phyloP scores from a whole-genome alignment of 2,888 invertebrate genomes.

The Apamea anceps region DNA sequence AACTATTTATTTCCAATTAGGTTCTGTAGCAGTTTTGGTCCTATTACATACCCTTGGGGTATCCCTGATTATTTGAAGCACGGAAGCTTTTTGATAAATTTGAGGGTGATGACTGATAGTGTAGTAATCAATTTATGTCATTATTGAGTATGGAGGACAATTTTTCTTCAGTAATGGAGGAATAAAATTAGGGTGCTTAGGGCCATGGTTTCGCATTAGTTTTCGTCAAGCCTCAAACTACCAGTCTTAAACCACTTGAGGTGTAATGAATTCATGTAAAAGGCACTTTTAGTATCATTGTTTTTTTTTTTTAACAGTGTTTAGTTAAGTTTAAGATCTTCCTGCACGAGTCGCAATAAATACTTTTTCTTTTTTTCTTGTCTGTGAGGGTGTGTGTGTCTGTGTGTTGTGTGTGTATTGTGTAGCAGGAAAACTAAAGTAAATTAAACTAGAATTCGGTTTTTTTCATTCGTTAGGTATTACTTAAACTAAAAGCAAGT shows the following conservation, averaged over 20 bases:
- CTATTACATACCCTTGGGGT: slow-evolving; percentile 43
- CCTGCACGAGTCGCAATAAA: no score
- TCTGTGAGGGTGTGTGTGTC: no score
- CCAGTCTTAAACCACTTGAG: background rate
- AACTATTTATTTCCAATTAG: slow-evolving; percentile 55
- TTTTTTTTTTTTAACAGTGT: no score
- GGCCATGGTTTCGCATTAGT: slow-evolving; percentile 3
- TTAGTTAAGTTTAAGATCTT: no score
- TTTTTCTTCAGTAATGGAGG: slow-evolving; percentile 22
- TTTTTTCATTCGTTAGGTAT: background rate
- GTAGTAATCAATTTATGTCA: slow-evolving; percentile 45
- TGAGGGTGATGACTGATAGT: slow-evolving; percentile 22
- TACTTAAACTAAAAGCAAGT: background rate
- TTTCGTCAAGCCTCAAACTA: background rate
- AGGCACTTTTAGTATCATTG: background rate
- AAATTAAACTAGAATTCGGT: no score
- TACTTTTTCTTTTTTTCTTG: no score
- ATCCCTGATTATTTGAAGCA: slow-evolving; percentile 45
- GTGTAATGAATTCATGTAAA: background rate
- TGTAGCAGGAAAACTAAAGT: background rate
- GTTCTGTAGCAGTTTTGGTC: slow-evolving; percentile 25
- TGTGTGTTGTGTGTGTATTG: no score
- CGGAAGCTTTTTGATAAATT: slow-evolving; percentile 40
- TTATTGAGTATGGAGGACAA: slow-evolving; percentile 16
- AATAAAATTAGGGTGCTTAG: slow-evolving; percentile 17